Conservation (phyloP, 2,888 invertebrate genomes). For the Tridacna gigas region DNA sequence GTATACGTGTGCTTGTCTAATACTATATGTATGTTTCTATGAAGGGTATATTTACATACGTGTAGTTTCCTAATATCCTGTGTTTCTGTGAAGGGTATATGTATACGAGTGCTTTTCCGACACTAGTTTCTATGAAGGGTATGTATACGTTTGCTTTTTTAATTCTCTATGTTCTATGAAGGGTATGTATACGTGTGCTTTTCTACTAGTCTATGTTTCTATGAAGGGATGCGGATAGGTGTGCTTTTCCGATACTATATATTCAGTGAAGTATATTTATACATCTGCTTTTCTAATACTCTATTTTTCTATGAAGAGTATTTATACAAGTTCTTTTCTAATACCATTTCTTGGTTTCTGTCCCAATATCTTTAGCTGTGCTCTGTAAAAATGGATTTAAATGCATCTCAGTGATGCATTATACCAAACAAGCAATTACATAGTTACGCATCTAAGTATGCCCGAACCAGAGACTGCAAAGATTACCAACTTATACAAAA, state of each 20-base stretch:
- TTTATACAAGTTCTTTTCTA: neutral
- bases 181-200: constrained; percentile 53
- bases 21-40: neutral
- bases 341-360: neutral
- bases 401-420: no score
- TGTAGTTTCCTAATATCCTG: neutral
- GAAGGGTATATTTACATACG: constrained; percentile 59
- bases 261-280: constrained; percentile 56
- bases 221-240: constrained; percentile 55
- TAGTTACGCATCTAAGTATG: no score
- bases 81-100: constrained; percentile 61
- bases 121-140: constrained; percentile 52
- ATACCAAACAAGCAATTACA: no score
- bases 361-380: no score
- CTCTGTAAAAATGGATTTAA: no score
- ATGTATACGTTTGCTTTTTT: neutral
- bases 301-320: constrained; percentile 56
- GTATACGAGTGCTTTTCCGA: neutral
- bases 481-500: no score
- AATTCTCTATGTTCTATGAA: constrained; percentile 15
- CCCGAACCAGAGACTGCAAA: no score
- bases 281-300: neutral
- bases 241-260: neutral
- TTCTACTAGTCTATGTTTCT: neutral
- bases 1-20: neutral